Base-by-base conservation (phyloP, 2,888 invertebrate species). In the Brachyopa scutellaris region DNA sequence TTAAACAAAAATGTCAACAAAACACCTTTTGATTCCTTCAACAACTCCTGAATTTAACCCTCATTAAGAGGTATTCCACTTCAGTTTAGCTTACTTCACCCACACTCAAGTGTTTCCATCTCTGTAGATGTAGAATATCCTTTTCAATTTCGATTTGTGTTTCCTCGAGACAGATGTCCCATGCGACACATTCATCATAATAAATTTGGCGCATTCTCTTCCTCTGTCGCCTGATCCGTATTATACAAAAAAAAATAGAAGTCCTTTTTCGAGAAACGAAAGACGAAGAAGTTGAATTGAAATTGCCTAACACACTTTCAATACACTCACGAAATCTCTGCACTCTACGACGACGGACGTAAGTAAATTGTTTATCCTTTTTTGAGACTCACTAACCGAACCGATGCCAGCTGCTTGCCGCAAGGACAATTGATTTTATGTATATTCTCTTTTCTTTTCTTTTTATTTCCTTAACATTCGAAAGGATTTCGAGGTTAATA, bases 101-200 rank as follows among this genome's bases (percentile, higher is more conserved):
- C 74, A 76, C 79, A 80, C 76, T 80, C 76, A 53, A 80, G 76
- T 76, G 74, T 45, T 66, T 78, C 40, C 59, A 53, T 40, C n/a
- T n/a, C n/a, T n/a, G n/a, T n/a, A n/a, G n/a, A n/a, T n/a, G n/a
- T n/a, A n/a, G n/a, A n/a, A n/a, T n/a, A 51, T 51, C 45, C 61
- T 72, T 78, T 73, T 66, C 36, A 45, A 66, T 73, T 67, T 57
- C 33, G 26, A 53, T 62, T 73, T 62, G 55, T 59, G 26, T 57
- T 74, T 67, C 19, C 36, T 55, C 38, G 9, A 51, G 80, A 80
- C 80, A 80, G 80, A 76, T 80, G 80, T 80, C 21, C 62, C 76
- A 9, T 69, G 69, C 69, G 67, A 76, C 66, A 74, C 57, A 74
- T 74, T 66, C 49, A 40, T 66, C 64, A 51, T 57, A 8, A 9